Percentiles rank a stretch among this genome's conserved stretches.
Conservation (phyloP, 2,888 invertebrate genomes). For the Caprella mutica region DNA sequence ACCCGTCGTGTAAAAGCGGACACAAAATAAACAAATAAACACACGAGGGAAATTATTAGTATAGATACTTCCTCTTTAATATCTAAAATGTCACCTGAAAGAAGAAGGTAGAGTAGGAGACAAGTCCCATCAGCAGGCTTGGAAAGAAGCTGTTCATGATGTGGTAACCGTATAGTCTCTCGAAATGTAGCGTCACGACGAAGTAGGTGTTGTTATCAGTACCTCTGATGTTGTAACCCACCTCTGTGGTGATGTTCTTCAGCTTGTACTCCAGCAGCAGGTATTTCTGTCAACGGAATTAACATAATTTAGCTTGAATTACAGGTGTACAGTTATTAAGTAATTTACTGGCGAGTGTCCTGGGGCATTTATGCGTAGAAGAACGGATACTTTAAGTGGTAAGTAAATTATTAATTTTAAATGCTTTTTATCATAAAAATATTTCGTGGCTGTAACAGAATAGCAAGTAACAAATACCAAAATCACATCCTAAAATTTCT, state of each 20-base stretch:
- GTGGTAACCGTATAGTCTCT: conserved; percentile 12
- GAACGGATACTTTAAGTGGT: too few relatives aligned
- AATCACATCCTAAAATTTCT: too few relatives aligned
- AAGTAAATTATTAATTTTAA: not conserved
- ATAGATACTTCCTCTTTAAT: too few relatives aligned
- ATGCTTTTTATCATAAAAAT: not conserved
- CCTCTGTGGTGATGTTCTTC: conserved; percentile 7
- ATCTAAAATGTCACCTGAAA: conserved; percentile 1
- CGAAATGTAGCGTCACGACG: conserved; percentile 8
- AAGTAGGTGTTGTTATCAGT: conserved; percentile 15
- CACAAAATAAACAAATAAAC: too few relatives aligned
- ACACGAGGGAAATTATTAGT: too few relatives aligned
- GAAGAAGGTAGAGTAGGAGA: conserved; percentile 13
- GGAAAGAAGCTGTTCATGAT: conserved; percentile 13
- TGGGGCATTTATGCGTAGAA: too few relatives aligned
- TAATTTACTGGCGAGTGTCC: too few relatives aligned
- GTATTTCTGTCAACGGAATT: not conserved
- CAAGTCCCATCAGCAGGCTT: conserved; percentile 10
- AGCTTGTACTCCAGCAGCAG: conserved; percentile 14
- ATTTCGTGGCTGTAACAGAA: too few relatives aligned
- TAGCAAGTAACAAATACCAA: too few relatives aligned
- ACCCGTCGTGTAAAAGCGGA: too few relatives aligned
- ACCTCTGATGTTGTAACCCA: conserved; percentile 1
- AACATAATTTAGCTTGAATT: too few relatives aligned
- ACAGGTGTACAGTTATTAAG: too few relatives aligned